These are phyloP conservation scores for Hydractinia symbiolongicarpus DNA, from an alignment of 30 jellyfish, hydroid and myxozoan genomes.

Conservation along the genomic window DNA sequence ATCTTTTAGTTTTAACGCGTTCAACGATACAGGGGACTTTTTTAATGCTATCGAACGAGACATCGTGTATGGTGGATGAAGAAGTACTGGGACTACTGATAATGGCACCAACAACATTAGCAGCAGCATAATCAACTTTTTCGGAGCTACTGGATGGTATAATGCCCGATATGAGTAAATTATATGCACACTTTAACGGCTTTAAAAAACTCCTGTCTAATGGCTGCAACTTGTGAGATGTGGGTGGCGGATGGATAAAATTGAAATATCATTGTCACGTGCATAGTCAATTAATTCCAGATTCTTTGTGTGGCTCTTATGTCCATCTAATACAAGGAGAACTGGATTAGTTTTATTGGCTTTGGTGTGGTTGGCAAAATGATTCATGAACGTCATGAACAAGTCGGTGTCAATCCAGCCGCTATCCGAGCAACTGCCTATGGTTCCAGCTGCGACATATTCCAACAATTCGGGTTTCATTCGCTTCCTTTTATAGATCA, in stretches of 20 bases:
- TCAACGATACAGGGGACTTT: too few relatives aligned
- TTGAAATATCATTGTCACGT: constrained; percentile 25
- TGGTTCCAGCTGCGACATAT: constrained; percentile 48
- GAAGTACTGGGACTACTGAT: too few relatives aligned
- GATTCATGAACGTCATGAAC: constrained; percentile 19
- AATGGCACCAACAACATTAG: too few relatives aligned
- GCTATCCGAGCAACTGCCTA: constrained; percentile 54
- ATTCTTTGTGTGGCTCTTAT: constrained; percentile 33
- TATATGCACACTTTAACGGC: too few relatives aligned
- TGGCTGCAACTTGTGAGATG: constrained; percentile 68
- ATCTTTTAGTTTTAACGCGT: too few relatives aligned
- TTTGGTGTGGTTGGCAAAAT: constrained; percentile 24
- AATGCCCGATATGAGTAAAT: too few relatives aligned
- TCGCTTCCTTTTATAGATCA: constrained; percentile 44
- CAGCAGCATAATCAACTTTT: too few relatives aligned
- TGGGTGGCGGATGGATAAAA: constrained; percentile 53
- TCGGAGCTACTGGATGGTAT: too few relatives aligned
- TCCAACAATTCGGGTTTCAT: constrained; percentile 44
- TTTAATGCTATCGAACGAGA: too few relatives aligned
- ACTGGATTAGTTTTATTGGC: constrained; percentile 5
- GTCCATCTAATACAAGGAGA: constrained; percentile 52
- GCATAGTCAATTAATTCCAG: constrained; percentile 42
- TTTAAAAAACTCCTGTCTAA: constrained; percentile 41
- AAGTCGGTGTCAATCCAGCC: constrained; percentile 45
- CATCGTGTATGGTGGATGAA: too few relatives aligned